Evolutionary conservation across 2,113 vertebrate genomes (phyloP).

Genomic region (Bubo scandiacus): DNA sequence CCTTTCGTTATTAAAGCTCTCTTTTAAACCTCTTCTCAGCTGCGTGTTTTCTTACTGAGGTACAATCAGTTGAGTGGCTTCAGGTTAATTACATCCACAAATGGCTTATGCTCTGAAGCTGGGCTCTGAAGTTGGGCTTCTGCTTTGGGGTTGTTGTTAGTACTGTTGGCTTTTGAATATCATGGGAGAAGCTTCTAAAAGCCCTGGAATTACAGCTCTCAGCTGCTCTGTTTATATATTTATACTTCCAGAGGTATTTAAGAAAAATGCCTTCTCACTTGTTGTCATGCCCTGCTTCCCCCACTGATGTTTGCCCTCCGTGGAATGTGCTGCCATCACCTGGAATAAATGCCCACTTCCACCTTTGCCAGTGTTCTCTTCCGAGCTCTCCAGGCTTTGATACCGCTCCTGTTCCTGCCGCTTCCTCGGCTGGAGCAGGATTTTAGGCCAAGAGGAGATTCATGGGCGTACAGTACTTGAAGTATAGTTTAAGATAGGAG

Average conservation of each 20-base stretch:
- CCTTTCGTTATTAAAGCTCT: constrained; percentile 84
- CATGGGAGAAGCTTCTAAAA: background rate
- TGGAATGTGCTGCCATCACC: background rate
- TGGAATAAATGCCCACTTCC: background rate
- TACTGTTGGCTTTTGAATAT: background rate
- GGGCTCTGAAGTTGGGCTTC: background rate
- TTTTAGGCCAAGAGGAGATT: background rate
- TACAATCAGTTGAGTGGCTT: background rate
- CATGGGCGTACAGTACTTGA: fast-evolving
- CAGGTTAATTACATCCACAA: background rate
- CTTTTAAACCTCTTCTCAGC: background rate
- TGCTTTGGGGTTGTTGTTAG: background rate
- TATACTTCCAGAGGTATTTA: background rate
- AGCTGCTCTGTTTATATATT: background rate
- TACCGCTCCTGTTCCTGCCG: fast-evolving
- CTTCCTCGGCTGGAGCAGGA: background rate
- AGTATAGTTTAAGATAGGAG: background rate
- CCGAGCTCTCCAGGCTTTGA: background rate
- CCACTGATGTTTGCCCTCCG: background rate
- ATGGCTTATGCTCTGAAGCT: background rate
- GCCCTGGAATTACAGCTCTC: background rate
- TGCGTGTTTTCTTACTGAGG: background rate
- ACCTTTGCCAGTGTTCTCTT: background rate
- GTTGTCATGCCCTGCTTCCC: too few relatives aligned
- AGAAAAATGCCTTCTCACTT: background rate